Percentiles rank a stretch among this genome's conserved stretches.
Conservation (phyloP, 2,797 vertebrate genomes). For the Rhinella marina region DNA sequence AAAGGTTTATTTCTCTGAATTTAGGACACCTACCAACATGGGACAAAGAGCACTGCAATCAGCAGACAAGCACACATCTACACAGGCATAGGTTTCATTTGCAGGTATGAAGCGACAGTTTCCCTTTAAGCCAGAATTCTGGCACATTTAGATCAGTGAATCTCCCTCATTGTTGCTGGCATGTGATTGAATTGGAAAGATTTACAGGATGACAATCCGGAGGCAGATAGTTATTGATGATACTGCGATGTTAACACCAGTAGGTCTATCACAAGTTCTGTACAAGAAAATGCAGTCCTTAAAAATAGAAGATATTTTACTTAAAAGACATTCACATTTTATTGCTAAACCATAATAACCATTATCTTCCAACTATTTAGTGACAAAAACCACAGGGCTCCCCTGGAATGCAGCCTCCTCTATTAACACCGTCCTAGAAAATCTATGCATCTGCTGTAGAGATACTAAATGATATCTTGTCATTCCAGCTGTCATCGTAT, state of each 20-base stretch:
- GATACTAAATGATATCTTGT: background rate
- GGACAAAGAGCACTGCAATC: no score
- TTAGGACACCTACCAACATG: no score
- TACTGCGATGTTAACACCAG: background rate
- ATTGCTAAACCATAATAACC: background rate
- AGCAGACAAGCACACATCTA: no score
- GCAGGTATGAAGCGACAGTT: no score
- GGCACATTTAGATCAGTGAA: no score
- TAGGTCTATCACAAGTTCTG: background rate
- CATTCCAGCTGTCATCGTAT: constrained; percentile 11
- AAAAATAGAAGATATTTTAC: background rate
- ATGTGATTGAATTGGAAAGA: background rate
- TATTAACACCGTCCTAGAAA: background rate
- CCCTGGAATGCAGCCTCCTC: background rate
- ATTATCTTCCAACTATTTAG: background rate
- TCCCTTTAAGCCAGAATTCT: no score
- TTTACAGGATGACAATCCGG: no score
- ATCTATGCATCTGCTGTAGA: background rate
- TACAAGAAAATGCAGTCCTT: background rate
- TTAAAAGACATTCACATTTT: constrained; percentile 8
- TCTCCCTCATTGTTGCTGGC: no score
- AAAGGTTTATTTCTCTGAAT: no score
- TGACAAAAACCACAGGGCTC: constrained; percentile 1
- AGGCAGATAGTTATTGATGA: background rate
- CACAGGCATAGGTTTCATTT: no score